Conservation (phyloP, 2,797 vertebrate species). For the Chrysolophus pictus region DNA sequence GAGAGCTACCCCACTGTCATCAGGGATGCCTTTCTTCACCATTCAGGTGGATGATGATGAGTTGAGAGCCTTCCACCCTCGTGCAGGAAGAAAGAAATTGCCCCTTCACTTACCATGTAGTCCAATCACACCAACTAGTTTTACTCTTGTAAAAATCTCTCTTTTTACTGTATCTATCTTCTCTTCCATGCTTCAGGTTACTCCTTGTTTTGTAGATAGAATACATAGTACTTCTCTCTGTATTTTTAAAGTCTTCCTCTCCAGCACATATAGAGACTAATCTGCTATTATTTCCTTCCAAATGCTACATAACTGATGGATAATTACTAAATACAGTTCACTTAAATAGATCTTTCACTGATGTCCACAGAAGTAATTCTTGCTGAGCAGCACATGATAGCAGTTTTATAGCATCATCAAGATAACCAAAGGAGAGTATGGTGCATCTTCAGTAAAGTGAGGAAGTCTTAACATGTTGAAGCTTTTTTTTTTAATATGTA, state of each 20-base stretch:
- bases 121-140: fast-evolving
- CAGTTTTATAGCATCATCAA: not conserved
- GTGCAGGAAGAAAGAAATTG: not conserved
- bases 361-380: not conserved
- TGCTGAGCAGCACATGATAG: not conserved
- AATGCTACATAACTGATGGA: not conserved
- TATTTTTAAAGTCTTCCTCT: slow-evolving; percentile 56
- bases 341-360: not conserved
- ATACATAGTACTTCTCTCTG: not conserved
- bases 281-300: not conserved
- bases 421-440: not conserved
- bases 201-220: slow-evolving; percentile 25
- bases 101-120: not conserved
- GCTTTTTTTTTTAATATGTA: slow-evolving; percentile 34
- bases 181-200: not conserved
- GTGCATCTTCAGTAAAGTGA: not conserved
- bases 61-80: not conserved
- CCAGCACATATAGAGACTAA: slow-evolving; percentile 14
- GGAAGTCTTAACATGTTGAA: slow-evolving; percentile 40
- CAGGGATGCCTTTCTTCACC: not conserved
- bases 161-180: not conserved
- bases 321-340: not conserved
- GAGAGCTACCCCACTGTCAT: not conserved
- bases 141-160: not conserved
- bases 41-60: not conserved